These are phyloP conservation scores for Perca fluviatilis DNA, from an alignment of 2,113 vertebrate genomes.

Conservation along the genomic window DNA sequence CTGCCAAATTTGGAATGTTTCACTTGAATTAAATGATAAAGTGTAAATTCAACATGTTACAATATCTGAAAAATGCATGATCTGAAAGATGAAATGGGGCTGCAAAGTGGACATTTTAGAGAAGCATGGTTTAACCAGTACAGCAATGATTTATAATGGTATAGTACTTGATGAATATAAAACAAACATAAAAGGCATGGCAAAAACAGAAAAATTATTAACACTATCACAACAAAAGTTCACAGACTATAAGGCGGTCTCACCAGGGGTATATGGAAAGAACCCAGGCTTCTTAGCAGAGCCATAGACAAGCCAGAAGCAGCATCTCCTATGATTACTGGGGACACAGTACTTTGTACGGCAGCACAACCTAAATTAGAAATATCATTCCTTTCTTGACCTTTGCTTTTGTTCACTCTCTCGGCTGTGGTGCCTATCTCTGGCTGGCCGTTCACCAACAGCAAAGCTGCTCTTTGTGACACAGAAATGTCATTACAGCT, in stretches of 20 bases:
- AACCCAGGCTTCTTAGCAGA: slow-evolving; percentile 76
- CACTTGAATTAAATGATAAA: too few species aligned
- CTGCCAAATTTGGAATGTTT: too few species aligned
- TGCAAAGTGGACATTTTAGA: not conserved
- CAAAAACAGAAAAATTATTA: not conserved
- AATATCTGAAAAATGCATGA: too few species aligned
- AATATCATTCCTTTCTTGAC: not conserved
- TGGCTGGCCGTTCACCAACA: slow-evolving; percentile 79
- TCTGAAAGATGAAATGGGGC: too few species aligned
- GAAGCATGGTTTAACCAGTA: too few species aligned
- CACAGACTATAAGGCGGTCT: slow-evolving; percentile 12
- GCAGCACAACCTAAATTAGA: slow-evolving; percentile 59
- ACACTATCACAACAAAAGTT: not conserved
- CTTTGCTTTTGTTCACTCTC: not conserved
- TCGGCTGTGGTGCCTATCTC: slow-evolving; percentile 21
- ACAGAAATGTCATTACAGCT: slow-evolving; percentile 77
- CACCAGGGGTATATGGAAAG: slow-evolving; percentile 82
- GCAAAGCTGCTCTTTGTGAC: slow-evolving; percentile 74
- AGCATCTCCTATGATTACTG: slow-evolving; percentile 82
- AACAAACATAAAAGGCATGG: too few species aligned
- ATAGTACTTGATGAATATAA: too few species aligned
- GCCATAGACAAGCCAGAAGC: slow-evolving; percentile 78
- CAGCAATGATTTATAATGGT: too few species aligned
- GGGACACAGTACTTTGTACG: slow-evolving; percentile 57
- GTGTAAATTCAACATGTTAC: too few species aligned